These are phyloP conservation scores for Smutsia gigantea DNA, from an alignment of 2,797 vertebrate species.

Conservation along the genomic window DNA sequence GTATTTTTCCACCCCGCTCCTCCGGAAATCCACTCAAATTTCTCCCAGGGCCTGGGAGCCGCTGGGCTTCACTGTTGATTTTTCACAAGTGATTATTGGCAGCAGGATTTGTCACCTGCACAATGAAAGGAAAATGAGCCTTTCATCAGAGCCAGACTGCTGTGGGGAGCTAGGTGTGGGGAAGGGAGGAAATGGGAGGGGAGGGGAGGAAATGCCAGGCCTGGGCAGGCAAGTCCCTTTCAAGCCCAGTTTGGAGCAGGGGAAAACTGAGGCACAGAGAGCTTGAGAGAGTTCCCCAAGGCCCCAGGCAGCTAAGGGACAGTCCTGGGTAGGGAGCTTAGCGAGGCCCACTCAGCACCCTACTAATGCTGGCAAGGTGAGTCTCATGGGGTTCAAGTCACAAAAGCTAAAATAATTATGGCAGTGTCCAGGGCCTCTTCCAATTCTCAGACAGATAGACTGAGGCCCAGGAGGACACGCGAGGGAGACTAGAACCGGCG, in stretches of 20 bases:
- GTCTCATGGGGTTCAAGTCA: background rate
- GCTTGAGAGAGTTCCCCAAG: background rate
- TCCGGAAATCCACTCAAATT: constrained; percentile 55
- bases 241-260: background rate
- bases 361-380: background rate
- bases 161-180: background rate
- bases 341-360: background rate
- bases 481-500: background rate
- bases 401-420: background rate
- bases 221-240: background rate
- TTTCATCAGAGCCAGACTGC: constrained; percentile 76
- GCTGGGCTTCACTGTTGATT: constrained; percentile 83
- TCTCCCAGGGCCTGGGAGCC: constrained; percentile 23
- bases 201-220: background rate
- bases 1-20: background rate
- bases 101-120: constrained; percentile 80
- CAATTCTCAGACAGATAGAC: background rate
- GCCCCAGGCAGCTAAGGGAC: background rate
- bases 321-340: background rate
- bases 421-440: background rate
- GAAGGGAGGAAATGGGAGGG: background rate
- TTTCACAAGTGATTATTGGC: constrained; percentile 85
- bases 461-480: background rate
- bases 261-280: background rate
- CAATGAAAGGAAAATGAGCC: constrained; percentile 84